A percentile compares a stretch with the other conserved stretches of the same genome.
Evolutionary conservation across 2,888 invertebrate species (phyloP).

Genomic region (Epinotia nisella): DNA sequence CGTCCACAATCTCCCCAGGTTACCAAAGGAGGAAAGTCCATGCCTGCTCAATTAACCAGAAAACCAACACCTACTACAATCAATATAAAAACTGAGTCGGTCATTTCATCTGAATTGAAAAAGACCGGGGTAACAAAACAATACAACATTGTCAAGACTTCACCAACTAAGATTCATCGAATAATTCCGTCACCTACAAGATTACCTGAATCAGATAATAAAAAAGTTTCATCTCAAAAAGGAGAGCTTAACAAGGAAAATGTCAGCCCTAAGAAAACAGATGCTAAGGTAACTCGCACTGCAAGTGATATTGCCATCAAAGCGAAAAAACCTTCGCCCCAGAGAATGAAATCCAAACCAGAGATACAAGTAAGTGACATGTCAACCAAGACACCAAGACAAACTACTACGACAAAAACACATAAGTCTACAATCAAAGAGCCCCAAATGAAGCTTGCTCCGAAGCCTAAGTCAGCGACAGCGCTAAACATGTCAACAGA

Average conservation of each 20-base stretch:
- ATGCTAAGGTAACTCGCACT: slow-evolving; percentile 81
- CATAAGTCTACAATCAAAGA: slow-evolving; percentile 64
- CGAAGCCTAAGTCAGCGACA: slow-evolving; percentile 79
- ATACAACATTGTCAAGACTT: slow-evolving; percentile 59
- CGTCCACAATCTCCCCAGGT: slow-evolving; percentile 72
- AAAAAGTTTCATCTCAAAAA: slow-evolving; percentile 66
- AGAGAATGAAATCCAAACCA: slow-evolving; percentile 78
- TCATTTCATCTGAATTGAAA: slow-evolving; percentile 60
- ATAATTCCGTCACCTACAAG: slow-evolving; percentile 52
- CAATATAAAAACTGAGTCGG: slow-evolving; percentile 66
- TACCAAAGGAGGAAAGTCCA: slow-evolving; percentile 67
- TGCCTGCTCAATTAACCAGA: slow-evolving; percentile 58
- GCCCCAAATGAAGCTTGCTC: slow-evolving; percentile 65
- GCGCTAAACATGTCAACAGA: slow-evolving; percentile 79
- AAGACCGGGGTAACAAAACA: slow-evolving; percentile 66
- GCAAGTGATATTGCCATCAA: slow-evolving; percentile 85
- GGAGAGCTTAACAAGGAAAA: slow-evolving; percentile 63
- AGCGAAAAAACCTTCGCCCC: slow-evolving; percentile 73
- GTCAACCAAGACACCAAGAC: slow-evolving; percentile 63
- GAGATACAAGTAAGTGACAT: slow-evolving; percentile 78
- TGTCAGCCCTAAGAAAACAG: slow-evolving; percentile 70
- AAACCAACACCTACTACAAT: slow-evolving; percentile 66
- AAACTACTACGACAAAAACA: slow-evolving; percentile 52
- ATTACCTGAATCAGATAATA: slow-evolving; percentile 64
- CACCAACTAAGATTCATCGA: slow-evolving; percentile 53